Evolutionary conservation across 1,140 invertebrate genomes (phyloP).

Genomic region (Manduca sexta): DNA sequence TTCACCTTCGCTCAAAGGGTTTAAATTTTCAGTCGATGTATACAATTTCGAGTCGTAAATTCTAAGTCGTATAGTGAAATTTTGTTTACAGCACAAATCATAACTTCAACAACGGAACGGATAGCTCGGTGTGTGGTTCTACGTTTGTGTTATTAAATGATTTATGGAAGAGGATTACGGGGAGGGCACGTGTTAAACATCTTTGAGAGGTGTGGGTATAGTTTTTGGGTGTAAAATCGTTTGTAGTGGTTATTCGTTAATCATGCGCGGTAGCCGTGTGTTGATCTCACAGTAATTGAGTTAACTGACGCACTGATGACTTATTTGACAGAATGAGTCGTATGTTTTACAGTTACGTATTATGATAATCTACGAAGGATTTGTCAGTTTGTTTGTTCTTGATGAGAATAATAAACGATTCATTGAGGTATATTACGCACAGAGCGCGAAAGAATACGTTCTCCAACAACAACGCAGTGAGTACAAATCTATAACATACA

Average conservation of each 20-base stretch:
- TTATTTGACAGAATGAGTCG: conserved; percentile 64
- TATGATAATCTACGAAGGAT: conserved; percentile 32
- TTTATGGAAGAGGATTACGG: conserved; percentile 66
- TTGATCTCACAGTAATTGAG: conserved; percentile 70
- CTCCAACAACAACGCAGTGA: too few species aligned
- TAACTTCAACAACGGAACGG: conserved; percentile 62
- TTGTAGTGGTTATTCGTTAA: conserved; percentile 31
- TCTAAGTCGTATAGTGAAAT: conserved; percentile 14
- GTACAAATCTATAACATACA: too few species aligned
- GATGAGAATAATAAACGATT: conserved; percentile 6
- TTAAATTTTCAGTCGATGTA: too few species aligned
- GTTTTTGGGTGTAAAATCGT: conserved; percentile 33
- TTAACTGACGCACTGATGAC: conserved; percentile 68
- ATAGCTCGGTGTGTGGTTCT: conserved; percentile 66
- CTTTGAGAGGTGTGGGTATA: conserved; percentile 31
- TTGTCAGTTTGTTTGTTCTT: conserved; percentile 27
- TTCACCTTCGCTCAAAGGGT: too few species aligned
- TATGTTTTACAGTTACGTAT: conserved; percentile 45
- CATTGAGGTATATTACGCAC: not conserved
- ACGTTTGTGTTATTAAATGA: conserved; percentile 72
- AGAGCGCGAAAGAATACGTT: not conserved
- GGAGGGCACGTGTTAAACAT: conserved; percentile 25
- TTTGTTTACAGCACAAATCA: conserved; percentile 19
- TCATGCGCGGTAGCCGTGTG: conserved; percentile 63
- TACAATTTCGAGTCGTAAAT: too few species aligned